phyloP scores from a whole-genome alignment of 2,888 invertebrate species.

The Xestia rhomboidea region DNA sequence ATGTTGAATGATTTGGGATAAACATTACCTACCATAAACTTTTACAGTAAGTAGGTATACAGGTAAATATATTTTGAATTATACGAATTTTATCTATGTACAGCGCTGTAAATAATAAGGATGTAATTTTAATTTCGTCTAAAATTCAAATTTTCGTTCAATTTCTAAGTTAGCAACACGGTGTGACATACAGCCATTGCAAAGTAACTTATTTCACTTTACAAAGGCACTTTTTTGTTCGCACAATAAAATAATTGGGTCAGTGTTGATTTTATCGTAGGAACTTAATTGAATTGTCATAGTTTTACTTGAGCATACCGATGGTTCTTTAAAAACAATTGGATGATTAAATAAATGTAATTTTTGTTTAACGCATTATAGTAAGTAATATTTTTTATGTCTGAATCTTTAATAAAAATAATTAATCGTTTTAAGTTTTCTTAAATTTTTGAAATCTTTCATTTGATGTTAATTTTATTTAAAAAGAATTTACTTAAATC shows the following conservation, averaged over 20 bases:
- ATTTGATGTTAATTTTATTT: too few relatives aligned
- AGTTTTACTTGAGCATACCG: background rate
- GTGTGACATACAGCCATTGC: slow-evolving; percentile 15
- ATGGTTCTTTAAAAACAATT: too few relatives aligned
- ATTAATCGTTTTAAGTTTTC: too few relatives aligned
- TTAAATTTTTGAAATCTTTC: too few relatives aligned
- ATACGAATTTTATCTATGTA: too few relatives aligned
- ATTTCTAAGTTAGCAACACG: background rate
- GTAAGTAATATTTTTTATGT: too few relatives aligned
- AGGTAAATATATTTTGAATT: too few relatives aligned
- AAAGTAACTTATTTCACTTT: slow-evolving; percentile 13
- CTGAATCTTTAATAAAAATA: rapidly evolving
- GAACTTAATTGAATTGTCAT: background rate
- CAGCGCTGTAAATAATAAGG: background rate
- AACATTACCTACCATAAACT: background rate
- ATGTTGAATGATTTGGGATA: slow-evolving; percentile 11
- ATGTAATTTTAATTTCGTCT: background rate
- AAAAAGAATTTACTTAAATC: too few relatives aligned
- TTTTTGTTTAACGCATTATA: too few relatives aligned
- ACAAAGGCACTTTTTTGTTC: slow-evolving; percentile 23
- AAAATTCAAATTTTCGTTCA: background rate
- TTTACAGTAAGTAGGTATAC: too few relatives aligned
- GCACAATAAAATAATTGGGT: slow-evolving; percentile 17
- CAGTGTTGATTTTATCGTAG: slow-evolving; percentile 2
- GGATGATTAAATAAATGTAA: too few relatives aligned